Conservation (phyloP, 2,888 invertebrate genomes). For the Eupithecia subumbrata region DNA sequence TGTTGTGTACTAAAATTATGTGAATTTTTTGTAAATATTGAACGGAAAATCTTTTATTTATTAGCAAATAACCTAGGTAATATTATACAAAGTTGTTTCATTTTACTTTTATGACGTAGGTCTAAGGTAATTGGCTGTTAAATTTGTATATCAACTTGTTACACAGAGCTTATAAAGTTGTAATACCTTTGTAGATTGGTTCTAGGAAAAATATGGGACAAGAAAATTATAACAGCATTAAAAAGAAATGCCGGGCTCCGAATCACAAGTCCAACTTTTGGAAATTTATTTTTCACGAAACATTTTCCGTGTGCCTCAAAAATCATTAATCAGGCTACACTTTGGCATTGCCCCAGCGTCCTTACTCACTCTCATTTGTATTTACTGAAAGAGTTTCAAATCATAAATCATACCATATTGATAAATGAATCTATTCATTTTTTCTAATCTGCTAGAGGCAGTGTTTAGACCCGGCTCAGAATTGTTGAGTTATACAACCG, state of each 20-base stretch:
- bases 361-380: conserved; percentile 80
- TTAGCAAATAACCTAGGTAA: not conserved
- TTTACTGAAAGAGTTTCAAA: conserved; percentile 79
- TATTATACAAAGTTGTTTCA: not conserved
- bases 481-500: conserved; percentile 43
- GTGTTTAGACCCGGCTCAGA: conserved; percentile 35
- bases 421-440: conserved; percentile 77
- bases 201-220: conserved; percentile 5
- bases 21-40: not conserved
- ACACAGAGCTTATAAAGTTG: conserved; percentile 2
- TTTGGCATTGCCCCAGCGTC: conserved; percentile 81
- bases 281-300: conserved; percentile 70
- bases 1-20: not conserved
- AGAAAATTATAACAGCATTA: conserved; percentile 36
- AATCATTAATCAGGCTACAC: conserved; percentile 81
- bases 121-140: conserved; percentile 1
- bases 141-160: conserved; percentile 4
- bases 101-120: not conserved
- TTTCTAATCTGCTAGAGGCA: conserved; percentile 66
- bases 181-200: conserved; percentile 9
- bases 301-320: conserved; percentile 70
- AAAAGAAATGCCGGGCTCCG: conserved; percentile 30
- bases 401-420: conserved; percentile 79
- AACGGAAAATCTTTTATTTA: not conserved
- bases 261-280: conserved; percentile 56